A percentile compares a stretch with the other conserved stretches of the same genome.
These are phyloP conservation scores for Drosophila meridionalis DNA, from an alignment of 2,888 invertebrate genomes.

Conservation along the genomic window DNA sequence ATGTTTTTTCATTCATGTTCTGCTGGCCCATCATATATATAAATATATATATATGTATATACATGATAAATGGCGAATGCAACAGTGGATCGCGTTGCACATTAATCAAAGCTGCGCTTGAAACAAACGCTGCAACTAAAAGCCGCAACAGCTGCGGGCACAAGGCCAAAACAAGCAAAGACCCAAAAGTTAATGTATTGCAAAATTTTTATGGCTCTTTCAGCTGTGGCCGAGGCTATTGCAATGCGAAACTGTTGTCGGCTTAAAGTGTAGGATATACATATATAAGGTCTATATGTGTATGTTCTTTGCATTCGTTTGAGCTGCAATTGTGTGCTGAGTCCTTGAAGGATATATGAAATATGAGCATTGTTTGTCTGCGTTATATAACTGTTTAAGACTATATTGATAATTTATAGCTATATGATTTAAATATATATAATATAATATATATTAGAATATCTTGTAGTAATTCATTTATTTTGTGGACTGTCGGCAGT, in stretches of 20 bases:
- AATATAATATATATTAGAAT: too few relatives aligned
- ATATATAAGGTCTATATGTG: background rate
- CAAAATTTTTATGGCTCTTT: constrained; percentile 22
- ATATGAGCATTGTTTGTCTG: background rate
- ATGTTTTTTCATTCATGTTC: constrained; percentile 7
- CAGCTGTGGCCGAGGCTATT: background rate
- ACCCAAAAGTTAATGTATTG: constrained; percentile 61
- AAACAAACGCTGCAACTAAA: constrained; percentile 37
- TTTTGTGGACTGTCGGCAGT: too few relatives aligned
- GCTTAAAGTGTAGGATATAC: background rate
- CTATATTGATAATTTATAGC: too few relatives aligned
- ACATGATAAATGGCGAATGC: constrained; percentile 36
- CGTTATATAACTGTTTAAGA: too few relatives aligned
- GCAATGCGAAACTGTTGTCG: background rate
- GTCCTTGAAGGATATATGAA: background rate
- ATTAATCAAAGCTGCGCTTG: constrained; percentile 59
- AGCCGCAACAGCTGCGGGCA: constrained; percentile 25
- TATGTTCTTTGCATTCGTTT: background rate
- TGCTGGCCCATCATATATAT: constrained; percentile 1
- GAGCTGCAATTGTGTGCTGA: background rate
- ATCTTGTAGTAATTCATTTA: too few relatives aligned
- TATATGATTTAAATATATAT: too few relatives aligned
- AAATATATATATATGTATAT: background rate
- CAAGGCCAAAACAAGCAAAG: constrained; percentile 36
- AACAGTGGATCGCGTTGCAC: constrained; percentile 34